Evolutionary conservation across 2,113 vertebrate genomes (phyloP).

Genomic region (Myiopsitta monachus): DNA sequence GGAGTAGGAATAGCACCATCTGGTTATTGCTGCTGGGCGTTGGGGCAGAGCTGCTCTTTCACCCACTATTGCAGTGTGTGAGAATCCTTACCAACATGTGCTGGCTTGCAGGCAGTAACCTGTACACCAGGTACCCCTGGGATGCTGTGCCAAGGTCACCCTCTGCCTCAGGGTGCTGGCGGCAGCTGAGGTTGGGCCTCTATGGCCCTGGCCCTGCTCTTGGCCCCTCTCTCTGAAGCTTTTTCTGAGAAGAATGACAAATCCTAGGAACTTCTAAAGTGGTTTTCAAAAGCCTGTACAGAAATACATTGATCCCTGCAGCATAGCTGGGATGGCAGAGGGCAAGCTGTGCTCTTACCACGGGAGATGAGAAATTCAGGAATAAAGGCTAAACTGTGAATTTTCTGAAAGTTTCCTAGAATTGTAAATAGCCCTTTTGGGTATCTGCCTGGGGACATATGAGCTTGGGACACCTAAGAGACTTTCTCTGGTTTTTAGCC

Average conservation of each 20-base stretch:
- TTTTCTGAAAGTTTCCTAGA: background rate
- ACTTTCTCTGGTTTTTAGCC: background rate
- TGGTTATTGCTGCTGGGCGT: accelerated
- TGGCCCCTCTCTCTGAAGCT: background rate
- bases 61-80: accelerated
- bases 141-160: background rate
- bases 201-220: background rate
- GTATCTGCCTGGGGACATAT: background rate
- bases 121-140: background rate
- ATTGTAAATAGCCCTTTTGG: background rate
- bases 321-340: background rate
- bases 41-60: background rate
- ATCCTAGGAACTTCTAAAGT: background rate
- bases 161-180: background rate
- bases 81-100: background rate
- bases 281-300: background rate
- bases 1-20: background rate
- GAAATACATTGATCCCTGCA: background rate
- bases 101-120: background rate
- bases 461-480: background rate
- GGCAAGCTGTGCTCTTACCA: background rate
- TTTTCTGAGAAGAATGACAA: background rate
- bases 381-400: background rate
- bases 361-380: background rate
- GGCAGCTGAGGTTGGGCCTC: background rate